phyloP scores from a whole-genome alignment of 2,797 vertebrate genomes.

The Parotocinclus haroldoi region DNA sequence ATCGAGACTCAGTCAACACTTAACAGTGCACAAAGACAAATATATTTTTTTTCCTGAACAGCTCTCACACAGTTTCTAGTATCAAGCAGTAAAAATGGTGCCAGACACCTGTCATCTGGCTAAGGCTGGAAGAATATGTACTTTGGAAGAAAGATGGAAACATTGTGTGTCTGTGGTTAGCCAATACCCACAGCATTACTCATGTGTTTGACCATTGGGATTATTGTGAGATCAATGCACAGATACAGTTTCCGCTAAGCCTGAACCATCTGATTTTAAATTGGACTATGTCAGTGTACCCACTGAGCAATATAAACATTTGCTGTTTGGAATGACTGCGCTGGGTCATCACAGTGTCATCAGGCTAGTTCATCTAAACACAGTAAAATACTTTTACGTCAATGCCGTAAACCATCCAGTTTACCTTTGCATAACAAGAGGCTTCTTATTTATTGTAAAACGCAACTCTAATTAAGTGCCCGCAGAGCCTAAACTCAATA shows the following conservation, averaged over 20 bases:
- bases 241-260: too few relatives aligned
- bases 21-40: background rate
- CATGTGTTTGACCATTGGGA: too few relatives aligned
- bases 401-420: background rate
- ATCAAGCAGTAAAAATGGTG: constrained; percentile 8
- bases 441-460: background rate
- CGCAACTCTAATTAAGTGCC: background rate
- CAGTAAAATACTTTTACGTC: too few relatives aligned
- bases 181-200: too few relatives aligned
- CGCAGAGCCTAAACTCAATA: background rate
- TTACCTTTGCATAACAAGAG: background rate
- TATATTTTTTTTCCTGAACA: constrained; percentile 15
- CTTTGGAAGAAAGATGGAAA: constrained; percentile 4
- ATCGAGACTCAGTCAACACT: constrained; percentile 19
- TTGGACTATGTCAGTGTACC: background rate
- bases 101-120: constrained; percentile 45
- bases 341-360: constrained; percentile 23
- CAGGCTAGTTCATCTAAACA: constrained; percentile 20
- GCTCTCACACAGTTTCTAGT: constrained; percentile 16
- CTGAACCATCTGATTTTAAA: too few relatives aligned
- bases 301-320: constrained; percentile 28
- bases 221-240: too few relatives aligned
- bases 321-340: background rate
- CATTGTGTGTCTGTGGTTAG: background rate
- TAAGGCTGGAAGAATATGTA: background rate